These are phyloP conservation scores for Galendromus occidentalis DNA, from an alignment of 1,140 invertebrate species.

Conservation along the genomic window DNA sequence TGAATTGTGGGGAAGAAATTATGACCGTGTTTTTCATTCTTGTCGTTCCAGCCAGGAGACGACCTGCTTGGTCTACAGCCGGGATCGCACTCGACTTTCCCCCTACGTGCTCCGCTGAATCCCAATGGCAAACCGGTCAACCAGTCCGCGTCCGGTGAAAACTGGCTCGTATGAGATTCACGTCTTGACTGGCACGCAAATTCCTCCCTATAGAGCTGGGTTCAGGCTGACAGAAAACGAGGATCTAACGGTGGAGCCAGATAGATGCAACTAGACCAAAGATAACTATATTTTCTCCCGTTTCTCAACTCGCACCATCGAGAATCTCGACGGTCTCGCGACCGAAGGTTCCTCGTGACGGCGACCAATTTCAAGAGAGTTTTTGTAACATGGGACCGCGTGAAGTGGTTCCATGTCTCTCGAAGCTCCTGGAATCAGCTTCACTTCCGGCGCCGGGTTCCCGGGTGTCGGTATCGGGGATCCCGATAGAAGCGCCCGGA, in stretches of 20 bases:
- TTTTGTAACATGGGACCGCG: too few relatives aligned
- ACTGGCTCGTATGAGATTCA: conserved; percentile 5
- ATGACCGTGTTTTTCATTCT: too few relatives aligned
- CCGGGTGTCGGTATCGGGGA: too few relatives aligned
- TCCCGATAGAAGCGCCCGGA: too few relatives aligned
- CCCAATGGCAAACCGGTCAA: conserved; percentile 5
- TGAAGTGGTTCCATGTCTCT: too few relatives aligned
- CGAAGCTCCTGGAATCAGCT: too few relatives aligned
- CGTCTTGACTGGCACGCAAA: not conserved
- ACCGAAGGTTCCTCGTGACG: too few relatives aligned
- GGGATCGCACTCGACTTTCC: conserved; percentile 1
- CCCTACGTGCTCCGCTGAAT: conserved; percentile 1
- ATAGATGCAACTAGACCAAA: not conserved
- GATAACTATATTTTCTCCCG: not conserved
- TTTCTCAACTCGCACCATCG: not conserved
- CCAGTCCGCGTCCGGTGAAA: conserved; percentile 4
- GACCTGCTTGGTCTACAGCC: not conserved
- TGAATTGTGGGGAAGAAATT: too few relatives aligned
- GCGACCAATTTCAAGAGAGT: too few relatives aligned
- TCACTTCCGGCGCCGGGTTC: too few relatives aligned
- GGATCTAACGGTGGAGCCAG: not conserved
- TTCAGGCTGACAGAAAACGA: not conserved
- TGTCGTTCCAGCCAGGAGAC: conserved; percentile 4
- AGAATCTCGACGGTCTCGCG: not conserved
- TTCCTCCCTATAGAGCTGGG: not conserved